These are phyloP conservation scores for Drosophila mayri DNA, from an alignment of 1,140 invertebrate species.

Conservation along the genomic window DNA sequence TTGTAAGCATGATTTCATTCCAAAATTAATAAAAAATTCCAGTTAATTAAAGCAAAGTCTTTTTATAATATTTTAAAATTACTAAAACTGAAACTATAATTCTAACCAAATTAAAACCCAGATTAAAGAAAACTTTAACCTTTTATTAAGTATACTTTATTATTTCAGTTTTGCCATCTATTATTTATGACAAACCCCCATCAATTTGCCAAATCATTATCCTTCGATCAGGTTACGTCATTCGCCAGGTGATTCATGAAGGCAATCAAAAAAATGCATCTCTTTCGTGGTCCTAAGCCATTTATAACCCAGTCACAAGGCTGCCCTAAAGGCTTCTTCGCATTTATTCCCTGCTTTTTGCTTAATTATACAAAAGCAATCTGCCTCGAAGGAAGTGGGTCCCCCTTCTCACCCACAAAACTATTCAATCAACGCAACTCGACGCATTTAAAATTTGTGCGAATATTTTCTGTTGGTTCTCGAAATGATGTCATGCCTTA, in stretches of 20 bases:
- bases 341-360: constrained; percentile 13
- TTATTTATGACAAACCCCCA: constrained; percentile 2
- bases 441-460: constrained; percentile 56
- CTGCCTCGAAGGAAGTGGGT: background rate
- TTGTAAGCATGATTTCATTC: constrained; percentile 1
- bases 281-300: constrained; percentile 45
- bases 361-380: constrained; percentile 55
- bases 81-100: background rate
- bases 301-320: constrained; percentile 45
- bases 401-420: background rate
- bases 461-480: constrained; percentile 17
- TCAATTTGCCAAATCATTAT: constrained; percentile 14
- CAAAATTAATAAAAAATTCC: background rate
- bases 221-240: constrained; percentile 30
- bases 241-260: constrained; percentile 37
- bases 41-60: background rate
- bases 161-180: background rate
- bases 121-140: background rate
- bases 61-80: too few species aligned
- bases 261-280: constrained; percentile 49
- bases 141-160: background rate
- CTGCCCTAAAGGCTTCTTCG: constrained; percentile 20
- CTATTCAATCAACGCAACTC: constrained; percentile 57
- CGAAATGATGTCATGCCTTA: constrained; percentile 69
- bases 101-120: background rate